Percentiles rank a stretch among this genome's conserved stretches.
These are phyloP conservation scores for Chrysocyon brachyurus DNA, from an alignment of 2,797 vertebrate genomes.

Conservation along the genomic window DNA sequence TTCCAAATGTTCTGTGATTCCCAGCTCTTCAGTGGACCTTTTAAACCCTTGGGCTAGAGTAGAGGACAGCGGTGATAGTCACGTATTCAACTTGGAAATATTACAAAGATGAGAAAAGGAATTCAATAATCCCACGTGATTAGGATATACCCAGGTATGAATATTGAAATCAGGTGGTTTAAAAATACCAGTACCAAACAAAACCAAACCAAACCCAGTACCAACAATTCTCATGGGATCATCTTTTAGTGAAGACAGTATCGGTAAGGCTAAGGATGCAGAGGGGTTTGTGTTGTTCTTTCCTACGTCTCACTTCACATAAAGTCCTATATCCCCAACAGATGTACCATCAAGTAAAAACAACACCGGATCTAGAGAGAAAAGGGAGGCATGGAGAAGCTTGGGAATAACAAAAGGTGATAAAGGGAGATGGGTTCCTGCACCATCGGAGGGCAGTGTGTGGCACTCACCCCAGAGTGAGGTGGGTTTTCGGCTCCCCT, in stretches of 20 bases:
- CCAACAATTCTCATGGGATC: too few relatives aligned
- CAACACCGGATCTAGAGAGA: not conserved
- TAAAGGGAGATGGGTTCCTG: not conserved
- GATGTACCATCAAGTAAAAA: not conserved
- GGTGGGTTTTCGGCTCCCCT: not conserved
- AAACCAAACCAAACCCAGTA: too few relatives aligned
- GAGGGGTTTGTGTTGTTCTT: not conserved
- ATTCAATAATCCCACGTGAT: not conserved
- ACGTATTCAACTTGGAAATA: not conserved
- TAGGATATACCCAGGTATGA: not conserved
- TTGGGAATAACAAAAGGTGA: not conserved
- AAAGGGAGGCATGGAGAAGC: not conserved
- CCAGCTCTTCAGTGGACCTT: not conserved
- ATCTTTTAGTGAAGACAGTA: not conserved
- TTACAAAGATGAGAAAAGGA: not conserved
- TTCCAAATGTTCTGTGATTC: not conserved
- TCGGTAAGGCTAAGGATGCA: not conserved
- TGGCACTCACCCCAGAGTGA: not conserved
- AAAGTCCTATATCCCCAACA: not conserved
- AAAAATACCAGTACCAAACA: not conserved
- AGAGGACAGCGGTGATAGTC: not conserved
- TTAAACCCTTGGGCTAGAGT: not conserved
- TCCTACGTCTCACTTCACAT: not conserved
- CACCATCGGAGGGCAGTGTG: accelerated
- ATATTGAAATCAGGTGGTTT: not conserved